These are phyloP conservation scores for Sclerodermus sp. DNA, from an alignment of 2,888 invertebrate species.

Conservation along the genomic window DNA sequence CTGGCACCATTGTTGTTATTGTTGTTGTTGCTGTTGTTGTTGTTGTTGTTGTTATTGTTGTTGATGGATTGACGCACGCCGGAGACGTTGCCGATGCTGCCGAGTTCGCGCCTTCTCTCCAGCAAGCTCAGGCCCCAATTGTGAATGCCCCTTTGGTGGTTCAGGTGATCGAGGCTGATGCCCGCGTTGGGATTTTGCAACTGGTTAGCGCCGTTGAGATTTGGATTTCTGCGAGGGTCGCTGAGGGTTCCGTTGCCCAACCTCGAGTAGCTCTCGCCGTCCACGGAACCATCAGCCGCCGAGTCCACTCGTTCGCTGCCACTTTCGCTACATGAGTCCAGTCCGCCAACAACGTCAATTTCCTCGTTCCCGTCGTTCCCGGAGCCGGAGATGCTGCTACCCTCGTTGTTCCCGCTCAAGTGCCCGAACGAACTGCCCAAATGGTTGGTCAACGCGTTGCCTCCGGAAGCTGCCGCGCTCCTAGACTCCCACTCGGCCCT, in stretches of 20 bases:
- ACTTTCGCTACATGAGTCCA: constrained; percentile 73
- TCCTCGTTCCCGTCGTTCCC: constrained; percentile 58
- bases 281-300: constrained; percentile 63
- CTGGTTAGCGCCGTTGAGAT: constrained; percentile 19
- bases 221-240: constrained; percentile 39
- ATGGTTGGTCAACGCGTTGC: constrained; percentile 38
- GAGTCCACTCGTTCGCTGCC: constrained; percentile 60
- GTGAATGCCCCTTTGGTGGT: constrained; percentile 51
- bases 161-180: constrained; percentile 40
- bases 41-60: constrained; percentile 14
- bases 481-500: constrained; percentile 82
- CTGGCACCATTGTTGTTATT: constrained; percentile 6
- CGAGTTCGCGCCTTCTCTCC: constrained; percentile 60
- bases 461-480: constrained; percentile 63
- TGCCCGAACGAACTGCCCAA: constrained; percentile 43
- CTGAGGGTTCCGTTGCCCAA: constrained; percentile 53
- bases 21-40: constrained; percentile 20
- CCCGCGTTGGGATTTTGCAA: constrained; percentile 36
- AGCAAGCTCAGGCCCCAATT: constrained; percentile 53
- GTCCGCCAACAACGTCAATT: constrained; percentile 83
- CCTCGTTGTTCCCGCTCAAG: constrained; percentile 49
- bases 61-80: constrained; percentile 32
- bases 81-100: constrained; percentile 30
- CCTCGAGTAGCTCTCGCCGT: constrained; percentile 62
- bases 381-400: constrained; percentile 54